A percentile compares a stretch with the other conserved stretches of the same genome.
Conservation (phyloP, 1,140 invertebrate species). For the Cherax destructor region DNA sequence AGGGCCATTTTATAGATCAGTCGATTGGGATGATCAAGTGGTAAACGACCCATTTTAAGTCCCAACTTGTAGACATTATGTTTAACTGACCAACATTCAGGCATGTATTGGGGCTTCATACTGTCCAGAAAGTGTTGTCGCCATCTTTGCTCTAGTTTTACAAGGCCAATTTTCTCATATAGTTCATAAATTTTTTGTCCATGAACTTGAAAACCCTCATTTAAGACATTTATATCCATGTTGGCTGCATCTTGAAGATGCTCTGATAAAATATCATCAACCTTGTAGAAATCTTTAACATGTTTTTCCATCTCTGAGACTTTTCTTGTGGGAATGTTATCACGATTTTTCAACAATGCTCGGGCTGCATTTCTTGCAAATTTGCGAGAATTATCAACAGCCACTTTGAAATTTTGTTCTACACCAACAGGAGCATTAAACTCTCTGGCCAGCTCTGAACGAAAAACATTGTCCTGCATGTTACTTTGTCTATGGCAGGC, state of each 20-base stretch:
- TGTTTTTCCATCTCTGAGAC: conserved; percentile 72
- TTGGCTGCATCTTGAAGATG: conserved; percentile 73
- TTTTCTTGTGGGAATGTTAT: conserved; percentile 62
- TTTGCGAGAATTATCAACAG: conserved; percentile 74
- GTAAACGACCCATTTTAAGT: conserved; percentile 63
- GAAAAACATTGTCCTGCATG: conserved; percentile 81
- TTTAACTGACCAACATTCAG: conserved; percentile 85
- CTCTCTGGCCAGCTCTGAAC: conserved; percentile 79
- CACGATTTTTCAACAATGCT: conserved; percentile 77
- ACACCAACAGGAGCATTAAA: conserved; percentile 82
- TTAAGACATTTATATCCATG: conserved; percentile 75
- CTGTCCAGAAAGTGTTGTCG: conserved; percentile 84
- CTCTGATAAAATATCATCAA: conserved; percentile 73
- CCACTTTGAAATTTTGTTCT: conserved; percentile 75
- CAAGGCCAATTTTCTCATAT: conserved; percentile 79
- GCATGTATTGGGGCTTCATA: conserved; percentile 85
- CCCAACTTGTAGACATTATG: conserved; percentile 77
- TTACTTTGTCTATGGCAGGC: conserved; percentile 85
- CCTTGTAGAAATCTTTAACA: conserved; percentile 74
- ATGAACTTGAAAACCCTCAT: conserved; percentile 80
- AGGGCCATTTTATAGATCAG: conserved; percentile 61
- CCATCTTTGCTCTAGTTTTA: conserved; percentile 85
- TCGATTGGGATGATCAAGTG: conserved; percentile 51
- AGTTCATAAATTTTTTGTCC: conserved; percentile 83
- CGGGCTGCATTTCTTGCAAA: conserved; percentile 82